These are phyloP conservation scores for Trachymyrmex cornetzi DNA, from an alignment of 1,140 invertebrate species.

Conservation along the genomic window DNA sequence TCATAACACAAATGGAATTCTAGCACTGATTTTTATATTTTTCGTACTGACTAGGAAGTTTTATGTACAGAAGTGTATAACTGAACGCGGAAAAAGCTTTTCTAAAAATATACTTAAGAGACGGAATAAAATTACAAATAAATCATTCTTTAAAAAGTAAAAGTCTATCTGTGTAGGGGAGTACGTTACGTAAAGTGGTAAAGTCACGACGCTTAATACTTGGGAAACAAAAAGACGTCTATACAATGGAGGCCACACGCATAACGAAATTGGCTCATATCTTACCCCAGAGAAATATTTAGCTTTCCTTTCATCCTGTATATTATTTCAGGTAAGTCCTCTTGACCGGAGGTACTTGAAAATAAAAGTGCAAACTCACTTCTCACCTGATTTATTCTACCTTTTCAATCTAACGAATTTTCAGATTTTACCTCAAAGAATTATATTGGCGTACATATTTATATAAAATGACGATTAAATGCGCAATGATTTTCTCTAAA, in stretches of 20 bases:
- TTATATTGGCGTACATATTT: not conserved
- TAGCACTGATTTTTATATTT: not conserved
- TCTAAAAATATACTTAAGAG: not conserved
- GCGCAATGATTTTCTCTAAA: conserved; percentile 8
- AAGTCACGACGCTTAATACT: conserved; percentile 79
- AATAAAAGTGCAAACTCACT: conserved; percentile 74
- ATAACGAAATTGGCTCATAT: conserved; percentile 79
- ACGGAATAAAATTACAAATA: conserved; percentile 15
- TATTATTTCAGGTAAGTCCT: conserved; percentile 76
- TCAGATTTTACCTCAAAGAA: not conserved
- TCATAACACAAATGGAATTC: conserved; percentile 17
- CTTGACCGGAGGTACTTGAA: conserved; percentile 53
- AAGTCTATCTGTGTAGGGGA: not conserved
- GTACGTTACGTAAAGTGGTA: conserved; percentile 58
- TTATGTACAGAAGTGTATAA: conserved; percentile 5
- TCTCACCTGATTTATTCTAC: conserved; percentile 28
- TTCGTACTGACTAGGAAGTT: not conserved
- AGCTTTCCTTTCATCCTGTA: conserved; percentile 72
- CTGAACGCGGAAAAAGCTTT: not conserved
- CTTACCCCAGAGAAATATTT: conserved; percentile 76
- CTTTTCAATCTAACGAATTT: not conserved
- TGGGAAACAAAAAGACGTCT: conserved; percentile 1
- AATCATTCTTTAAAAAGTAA: conserved; percentile 14
- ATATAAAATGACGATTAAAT: not conserved
- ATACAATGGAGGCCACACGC: conserved; percentile 68